Conservation (phyloP, 2,888 invertebrate species). For the Rotaria magnacalcarata region DNA sequence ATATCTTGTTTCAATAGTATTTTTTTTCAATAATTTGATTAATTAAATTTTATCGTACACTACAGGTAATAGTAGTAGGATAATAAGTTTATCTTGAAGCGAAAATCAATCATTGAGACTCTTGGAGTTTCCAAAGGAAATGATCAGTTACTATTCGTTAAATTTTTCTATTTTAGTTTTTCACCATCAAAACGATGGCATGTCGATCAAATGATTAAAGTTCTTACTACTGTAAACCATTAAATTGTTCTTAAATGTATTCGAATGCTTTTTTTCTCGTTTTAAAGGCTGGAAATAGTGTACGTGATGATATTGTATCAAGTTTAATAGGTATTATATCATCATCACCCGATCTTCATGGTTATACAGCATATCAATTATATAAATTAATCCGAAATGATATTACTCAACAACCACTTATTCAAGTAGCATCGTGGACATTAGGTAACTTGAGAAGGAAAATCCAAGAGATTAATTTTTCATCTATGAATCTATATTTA, state of each 20-base stretch:
- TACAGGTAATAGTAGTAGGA: too few relatives aligned
- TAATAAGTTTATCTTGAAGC: too few relatives aligned
- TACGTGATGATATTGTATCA: slow-evolving; percentile 94
- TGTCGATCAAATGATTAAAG: slow-evolving; percentile 43
- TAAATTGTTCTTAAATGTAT: too few relatives aligned
- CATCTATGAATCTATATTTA: not conserved
- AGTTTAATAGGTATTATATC: slow-evolving; percentile 92
- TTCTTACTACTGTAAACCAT: slow-evolving; percentile 54
- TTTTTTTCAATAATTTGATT: too few relatives aligned
- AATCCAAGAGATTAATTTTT: not conserved
- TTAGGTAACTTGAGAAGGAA: not conserved
- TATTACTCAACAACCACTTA: slow-evolving; percentile 69
- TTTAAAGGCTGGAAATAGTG: slow-evolving; percentile 78
- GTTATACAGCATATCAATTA: slow-evolving; percentile 80
- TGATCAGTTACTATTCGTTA: too few relatives aligned
- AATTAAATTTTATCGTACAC: too few relatives aligned
- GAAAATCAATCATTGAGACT: too few relatives aligned
- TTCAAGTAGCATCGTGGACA: slow-evolving; percentile 85
- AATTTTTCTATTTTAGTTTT: slow-evolving; percentile 47
- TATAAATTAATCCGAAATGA: slow-evolving; percentile 59
- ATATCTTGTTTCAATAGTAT: too few relatives aligned
- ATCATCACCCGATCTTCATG: slow-evolving; percentile 76
- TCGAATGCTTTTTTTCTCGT: not conserved
- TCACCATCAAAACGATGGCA: slow-evolving; percentile 57
- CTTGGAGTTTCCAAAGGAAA: too few relatives aligned